Evolutionary conservation across 2,113 vertebrate genomes (phyloP), one percentile per base, ranked within the genome.

Genomic region (Nansenia antarctica): DNA sequence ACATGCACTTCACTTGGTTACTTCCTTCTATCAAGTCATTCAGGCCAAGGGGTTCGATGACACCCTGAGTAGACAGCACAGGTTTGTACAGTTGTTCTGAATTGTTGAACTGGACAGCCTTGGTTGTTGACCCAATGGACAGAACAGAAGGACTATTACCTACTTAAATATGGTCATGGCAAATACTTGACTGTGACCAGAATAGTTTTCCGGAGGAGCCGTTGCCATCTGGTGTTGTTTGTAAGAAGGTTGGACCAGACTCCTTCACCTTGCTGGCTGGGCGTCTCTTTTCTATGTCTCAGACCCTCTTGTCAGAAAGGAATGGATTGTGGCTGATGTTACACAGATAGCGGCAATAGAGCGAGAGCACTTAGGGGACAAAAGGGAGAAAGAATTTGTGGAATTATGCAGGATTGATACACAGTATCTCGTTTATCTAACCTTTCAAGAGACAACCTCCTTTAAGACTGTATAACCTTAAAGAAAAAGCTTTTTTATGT

Each of bases 391-490:
- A 69, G 59, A 53, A 45, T 52, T 30, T 59, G 57, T 27, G 65
- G 55, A 73, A 69, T 73, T 68, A 65, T 73, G 64, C 60, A 65
- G 49, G 54, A 64, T 65, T 69, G 70, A 72, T 77, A 65, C 58
- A 68, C n/a, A n/a, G n/a, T 73, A 63, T 57, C 70, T 73, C 59
- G 42, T 67, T 32, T 58, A 39, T 49, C 61, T 60, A 62, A 69
- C 65, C 54, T 69, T 69, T 72, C 32, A 15, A 62, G n/a, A 32
- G 6, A 22, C 7, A 67, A 65, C 54, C 22, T 42, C 62, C 35
- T 39, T 32, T 24, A 32, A 53, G 18, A 60, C 65, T 53, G 31
- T 58, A 72, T 58, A 72, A 77, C 69, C 58, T 72, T 63, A 72
- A 72, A 39, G 22, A 65, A 55, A 60, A 32, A 39, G 39, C 42